phyloP scores from a whole-genome alignment of 2,797 vertebrate species.

The Notamacropus eugenii region DNA sequence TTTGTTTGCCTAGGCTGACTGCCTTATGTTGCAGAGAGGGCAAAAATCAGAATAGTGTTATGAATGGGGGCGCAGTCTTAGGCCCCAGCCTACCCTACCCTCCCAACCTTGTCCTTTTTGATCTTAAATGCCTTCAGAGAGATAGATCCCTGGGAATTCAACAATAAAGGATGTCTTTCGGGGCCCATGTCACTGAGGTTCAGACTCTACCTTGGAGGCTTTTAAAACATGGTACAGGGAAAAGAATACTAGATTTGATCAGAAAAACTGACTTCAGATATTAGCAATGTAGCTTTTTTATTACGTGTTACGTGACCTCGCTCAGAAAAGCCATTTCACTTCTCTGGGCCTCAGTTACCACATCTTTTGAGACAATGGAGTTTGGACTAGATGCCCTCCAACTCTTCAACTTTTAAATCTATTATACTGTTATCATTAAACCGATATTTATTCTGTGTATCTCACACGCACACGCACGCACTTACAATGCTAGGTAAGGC shows the following conservation, averaged over 20 bases:
- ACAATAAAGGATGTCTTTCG: neutral
- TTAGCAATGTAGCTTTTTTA: neutral
- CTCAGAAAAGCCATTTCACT: neutral
- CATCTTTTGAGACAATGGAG: neutral
- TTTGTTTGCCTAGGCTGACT: neutral
- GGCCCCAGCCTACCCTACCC: neutral
- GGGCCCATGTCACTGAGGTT: neutral
- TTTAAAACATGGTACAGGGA: neutral
- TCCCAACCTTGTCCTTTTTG: neutral
- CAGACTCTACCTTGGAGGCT: neutral
- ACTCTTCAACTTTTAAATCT: neutral
- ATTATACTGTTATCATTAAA: neutral
- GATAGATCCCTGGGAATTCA: neutral
- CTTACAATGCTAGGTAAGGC: neutral
- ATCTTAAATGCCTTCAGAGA: neutral
- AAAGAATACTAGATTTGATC: neutral
- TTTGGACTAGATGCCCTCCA: neutral
- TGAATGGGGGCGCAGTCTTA: neutral
- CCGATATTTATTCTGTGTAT: neutral
- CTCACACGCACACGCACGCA: neutral
- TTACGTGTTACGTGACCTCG: neutral
- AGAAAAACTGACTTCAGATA: neutral
- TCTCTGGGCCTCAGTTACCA: neutral
- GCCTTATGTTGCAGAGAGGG: neutral
- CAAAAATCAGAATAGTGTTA: neutral